Evolutionary conservation across 2,797 vertebrate species (phyloP).

Genomic region (Halcyon chelicuti): DNA sequence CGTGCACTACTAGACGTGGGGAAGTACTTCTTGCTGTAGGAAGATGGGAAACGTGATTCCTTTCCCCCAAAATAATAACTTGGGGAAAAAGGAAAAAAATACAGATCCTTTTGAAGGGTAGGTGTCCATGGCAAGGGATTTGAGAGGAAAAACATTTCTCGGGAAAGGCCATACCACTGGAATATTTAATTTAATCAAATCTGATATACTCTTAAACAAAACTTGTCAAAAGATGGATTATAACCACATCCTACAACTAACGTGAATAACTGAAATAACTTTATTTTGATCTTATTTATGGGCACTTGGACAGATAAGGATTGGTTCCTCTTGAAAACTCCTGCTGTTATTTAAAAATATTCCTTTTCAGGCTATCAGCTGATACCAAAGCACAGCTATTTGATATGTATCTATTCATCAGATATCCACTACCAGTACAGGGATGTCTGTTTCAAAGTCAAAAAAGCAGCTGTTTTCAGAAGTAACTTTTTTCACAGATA

Average conservation of each 20-base stretch:
- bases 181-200: neutral
- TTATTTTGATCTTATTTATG: neutral
- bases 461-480: neutral
- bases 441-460: neutral
- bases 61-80: neutral
- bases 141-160: neutral
- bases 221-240: neutral
- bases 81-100: neutral
- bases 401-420: neutral
- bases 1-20: fast-evolving
- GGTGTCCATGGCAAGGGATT: neutral
- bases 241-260: neutral
- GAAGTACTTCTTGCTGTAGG: neutral
- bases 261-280: neutral
- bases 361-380: neutral
- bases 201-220: neutral
- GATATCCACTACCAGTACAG: neutral
- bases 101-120: neutral
- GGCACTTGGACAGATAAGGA: neutral
- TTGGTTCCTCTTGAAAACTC: neutral
- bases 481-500: neutral
- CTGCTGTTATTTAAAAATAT: neutral
- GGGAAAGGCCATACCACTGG: neutral
- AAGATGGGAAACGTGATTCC: neutral
- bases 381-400: neutral